phyloP scores from a whole-genome alignment of 92 coral and sea anemone species.

The Phenganax marumi region DNA sequence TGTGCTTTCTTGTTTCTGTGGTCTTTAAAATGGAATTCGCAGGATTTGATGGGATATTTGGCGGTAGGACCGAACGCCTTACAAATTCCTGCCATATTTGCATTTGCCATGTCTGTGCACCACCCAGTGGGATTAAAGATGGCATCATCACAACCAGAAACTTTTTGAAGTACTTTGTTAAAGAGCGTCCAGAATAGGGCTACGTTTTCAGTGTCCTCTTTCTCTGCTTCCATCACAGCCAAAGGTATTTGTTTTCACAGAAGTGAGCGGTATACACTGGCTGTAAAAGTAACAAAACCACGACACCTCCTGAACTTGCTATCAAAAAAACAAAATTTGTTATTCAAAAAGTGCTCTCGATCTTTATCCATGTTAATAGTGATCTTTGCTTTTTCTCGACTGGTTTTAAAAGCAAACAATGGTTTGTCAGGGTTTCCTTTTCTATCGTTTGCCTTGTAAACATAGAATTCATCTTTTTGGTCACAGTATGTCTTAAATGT shows the following conservation, averaged over 20 bases:
- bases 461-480: conserved; percentile 54
- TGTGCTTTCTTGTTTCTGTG: no score
- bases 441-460: conserved; percentile 58
- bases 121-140: conserved; percentile 50
- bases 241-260: conserved; percentile 46
- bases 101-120: conserved; percentile 64
- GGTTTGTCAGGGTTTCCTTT: conserved; percentile 64
- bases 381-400: conserved; percentile 36
- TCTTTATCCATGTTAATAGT: conserved; percentile 59
- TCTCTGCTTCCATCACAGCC: conserved; percentile 50
- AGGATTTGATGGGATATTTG: conserved; percentile 46
- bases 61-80: conserved; percentile 44
- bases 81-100: conserved; percentile 53
- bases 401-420: conserved; percentile 60
- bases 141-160: conserved; percentile 9
- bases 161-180: conserved; percentile 40
- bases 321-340: conserved; percentile 64
- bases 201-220: conserved; percentile 33
- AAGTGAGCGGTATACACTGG: conserved; percentile 52
- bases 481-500: conserved; percentile 61
- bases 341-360: conserved; percentile 48
- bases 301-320: conserved; percentile 60
- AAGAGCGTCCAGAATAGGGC: conserved; percentile 50
- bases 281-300: conserved; percentile 55
- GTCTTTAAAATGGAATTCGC: conserved; percentile 65